phyloP scores from a whole-genome alignment of 2,888 invertebrate species.

The Agrotis puta region DNA sequence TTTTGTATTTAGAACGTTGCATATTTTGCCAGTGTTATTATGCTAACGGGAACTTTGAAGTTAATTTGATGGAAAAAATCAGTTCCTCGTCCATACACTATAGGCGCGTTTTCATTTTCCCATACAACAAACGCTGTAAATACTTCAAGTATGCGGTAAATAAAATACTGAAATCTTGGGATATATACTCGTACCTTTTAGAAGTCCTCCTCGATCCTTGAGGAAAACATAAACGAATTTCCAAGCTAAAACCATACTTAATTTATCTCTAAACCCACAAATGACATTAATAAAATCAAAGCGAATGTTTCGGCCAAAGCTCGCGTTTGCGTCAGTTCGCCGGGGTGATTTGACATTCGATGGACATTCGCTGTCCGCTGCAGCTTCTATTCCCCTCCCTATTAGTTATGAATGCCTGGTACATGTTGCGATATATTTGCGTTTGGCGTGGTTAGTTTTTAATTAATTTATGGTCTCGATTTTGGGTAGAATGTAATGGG shows the following conservation, averaged over 20 bases:
- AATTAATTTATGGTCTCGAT: constrained; percentile 28
- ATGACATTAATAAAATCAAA: constrained; percentile 38
- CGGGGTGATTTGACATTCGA: constrained; percentile 72
- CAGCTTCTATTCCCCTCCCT: constrained; percentile 37
- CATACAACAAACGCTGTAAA: too few relatives aligned
- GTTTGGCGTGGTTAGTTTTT: constrained; percentile 29
- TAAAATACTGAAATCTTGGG: too few relatives aligned
- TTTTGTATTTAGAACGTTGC: too few relatives aligned
- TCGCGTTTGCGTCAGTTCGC: constrained; percentile 2
- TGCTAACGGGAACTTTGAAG: too few relatives aligned
- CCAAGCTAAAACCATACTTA: not conserved
- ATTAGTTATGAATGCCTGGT: constrained; percentile 53
- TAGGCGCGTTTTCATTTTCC: too few relatives aligned
- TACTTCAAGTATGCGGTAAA: too few relatives aligned
- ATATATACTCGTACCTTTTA: too few relatives aligned
- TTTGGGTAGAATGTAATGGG: not conserved
- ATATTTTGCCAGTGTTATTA: too few relatives aligned
- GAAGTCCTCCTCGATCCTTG: not conserved
- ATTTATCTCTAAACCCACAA: constrained; percentile 6
- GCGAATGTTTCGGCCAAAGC: constrained; percentile 41
- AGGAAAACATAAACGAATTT: not conserved
- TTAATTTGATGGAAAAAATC: too few relatives aligned
- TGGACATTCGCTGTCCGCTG: constrained; percentile 62
- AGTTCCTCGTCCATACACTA: too few relatives aligned
- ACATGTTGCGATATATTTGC: constrained; percentile 20